Evolutionary conservation across 2,888 invertebrate species (phyloP), one percentile per base, ranked within the genome.

Genomic region (Pimpla rufipes): DNA sequence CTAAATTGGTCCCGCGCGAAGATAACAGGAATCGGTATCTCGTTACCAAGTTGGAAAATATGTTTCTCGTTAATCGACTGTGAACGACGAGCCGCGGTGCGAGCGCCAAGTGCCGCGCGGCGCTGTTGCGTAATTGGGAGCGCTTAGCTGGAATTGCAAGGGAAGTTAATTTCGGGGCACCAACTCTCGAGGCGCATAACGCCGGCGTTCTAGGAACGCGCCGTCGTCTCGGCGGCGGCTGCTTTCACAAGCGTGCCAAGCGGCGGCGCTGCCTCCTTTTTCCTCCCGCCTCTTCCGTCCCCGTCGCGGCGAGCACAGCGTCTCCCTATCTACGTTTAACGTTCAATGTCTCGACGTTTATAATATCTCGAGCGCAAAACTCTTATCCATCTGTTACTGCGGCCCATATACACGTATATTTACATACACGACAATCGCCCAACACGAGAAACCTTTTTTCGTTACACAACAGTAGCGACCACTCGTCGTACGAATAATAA

Each of bases 151-250:
- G 62, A 68, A 75, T 80, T 75, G 45, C 75, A 37, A 62, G 62
- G 68, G 68, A 70, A 80, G 59, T 75, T 80, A 80, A 75, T 80
- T 80, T 80, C 80, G 80, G 68, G 74, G 68, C 55, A 55, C n/a
- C 62, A 11, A 57, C 55, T 13, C 55, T 35, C 70, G 71, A 11
- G 57, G 57, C 52, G 35, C 55, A 64, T 68, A 64, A 78, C 37
- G 64, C 8, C n/a, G n/a, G 62, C 75, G 55, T 80, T 80, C 75
- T 62, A 55, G 29, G 68, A 75, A 80, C 35, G 68, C 8, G n/a
- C n/a, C 64, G 57, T 37, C 57, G 59, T 40, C 70, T 18, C 11
- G 40, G 47, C 59, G 37, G 42, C 11, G 40, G 47, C 59, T 23
- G 42, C 75, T 80, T 75, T 80, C 80, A 68, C 80, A 75, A 80